These are phyloP conservation scores for Corynorhinus townsendii DNA, from an alignment of 2,113 vertebrate species.

Conservation along the genomic window DNA sequence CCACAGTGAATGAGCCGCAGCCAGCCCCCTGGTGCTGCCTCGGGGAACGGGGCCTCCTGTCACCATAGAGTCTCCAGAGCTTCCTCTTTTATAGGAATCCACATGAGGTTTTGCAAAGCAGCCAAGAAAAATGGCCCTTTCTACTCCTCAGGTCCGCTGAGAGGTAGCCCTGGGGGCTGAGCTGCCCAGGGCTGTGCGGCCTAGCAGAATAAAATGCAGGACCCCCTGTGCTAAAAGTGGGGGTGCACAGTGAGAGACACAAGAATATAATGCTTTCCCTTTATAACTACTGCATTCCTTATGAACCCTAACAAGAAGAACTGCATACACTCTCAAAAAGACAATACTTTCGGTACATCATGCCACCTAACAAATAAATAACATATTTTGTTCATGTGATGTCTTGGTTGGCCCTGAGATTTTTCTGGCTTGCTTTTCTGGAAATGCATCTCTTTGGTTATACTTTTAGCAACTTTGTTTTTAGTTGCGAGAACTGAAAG, in stretches of 20 bases:
- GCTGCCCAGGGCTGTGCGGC: no score
- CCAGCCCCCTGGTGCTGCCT: not conserved
- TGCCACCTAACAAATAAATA: not conserved
- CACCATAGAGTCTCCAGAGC: not conserved
- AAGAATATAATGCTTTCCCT: not conserved
- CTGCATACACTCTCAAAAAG: not conserved
- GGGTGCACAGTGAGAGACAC: not conserved
- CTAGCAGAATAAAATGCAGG: not conserved
- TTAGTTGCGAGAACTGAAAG: not conserved
- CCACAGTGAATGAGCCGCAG: not conserved
- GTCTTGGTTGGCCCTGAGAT: not conserved
- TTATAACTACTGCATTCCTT: not conserved
- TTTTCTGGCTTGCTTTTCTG: conserved; percentile 8
- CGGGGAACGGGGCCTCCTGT: not conserved
- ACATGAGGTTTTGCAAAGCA: not conserved
- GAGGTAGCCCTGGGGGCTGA: no score
- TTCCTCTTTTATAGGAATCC: not conserved
- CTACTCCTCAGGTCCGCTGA: not conserved
- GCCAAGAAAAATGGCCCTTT: not conserved
- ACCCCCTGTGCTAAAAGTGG: not conserved
- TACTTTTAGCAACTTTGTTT: not conserved
- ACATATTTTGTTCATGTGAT: not conserved
- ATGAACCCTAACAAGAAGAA: not conserved
- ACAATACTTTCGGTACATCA: not conserved
- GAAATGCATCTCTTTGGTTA: conserved; percentile 1